Conservation (phyloP, 2,113 vertebrate species). For the Gnathonemus echidnorhynchus region DNA sequence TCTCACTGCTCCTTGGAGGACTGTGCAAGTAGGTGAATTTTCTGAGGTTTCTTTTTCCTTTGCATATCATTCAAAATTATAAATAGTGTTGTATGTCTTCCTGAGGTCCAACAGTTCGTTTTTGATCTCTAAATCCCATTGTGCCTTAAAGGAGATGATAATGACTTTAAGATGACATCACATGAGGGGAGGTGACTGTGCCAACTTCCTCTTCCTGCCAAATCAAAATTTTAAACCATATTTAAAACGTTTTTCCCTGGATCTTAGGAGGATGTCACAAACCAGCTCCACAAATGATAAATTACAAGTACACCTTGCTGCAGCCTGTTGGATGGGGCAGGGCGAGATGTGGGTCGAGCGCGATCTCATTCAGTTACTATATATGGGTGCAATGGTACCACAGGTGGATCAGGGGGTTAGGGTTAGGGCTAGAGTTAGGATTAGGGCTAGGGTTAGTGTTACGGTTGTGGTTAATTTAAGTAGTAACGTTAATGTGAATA, state of each 20-base stretch:
- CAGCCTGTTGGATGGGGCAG: too few species aligned
- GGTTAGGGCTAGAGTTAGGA: too few species aligned
- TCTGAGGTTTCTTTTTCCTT: neutral
- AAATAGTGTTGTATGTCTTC: neutral
- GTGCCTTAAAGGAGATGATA: neutral
- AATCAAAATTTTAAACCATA: neutral
- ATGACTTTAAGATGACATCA: neutral
- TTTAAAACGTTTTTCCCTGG: neutral
- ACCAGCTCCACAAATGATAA: neutral
- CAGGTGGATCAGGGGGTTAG: too few species aligned
- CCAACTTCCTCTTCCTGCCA: neutral
- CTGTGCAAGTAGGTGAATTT: slow-evolving; percentile 60
- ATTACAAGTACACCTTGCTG: neutral
- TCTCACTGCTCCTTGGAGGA: slow-evolving; percentile 85
- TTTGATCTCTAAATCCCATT: neutral
- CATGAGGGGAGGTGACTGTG: neutral
- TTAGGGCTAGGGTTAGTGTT: too few species aligned
- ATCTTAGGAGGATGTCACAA: neutral
- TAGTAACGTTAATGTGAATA: too few species aligned
- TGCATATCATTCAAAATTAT: neutral
- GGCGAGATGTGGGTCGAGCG: too few species aligned
- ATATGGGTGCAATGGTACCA: too few species aligned
- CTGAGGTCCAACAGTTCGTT: neutral
- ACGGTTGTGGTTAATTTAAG: too few species aligned
- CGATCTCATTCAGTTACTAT: too few species aligned